Evolutionary conservation across 1,140 invertebrate genomes (phyloP), one percentile per base, ranked within the genome.

Genomic region (Pantala flavescens): DNA sequence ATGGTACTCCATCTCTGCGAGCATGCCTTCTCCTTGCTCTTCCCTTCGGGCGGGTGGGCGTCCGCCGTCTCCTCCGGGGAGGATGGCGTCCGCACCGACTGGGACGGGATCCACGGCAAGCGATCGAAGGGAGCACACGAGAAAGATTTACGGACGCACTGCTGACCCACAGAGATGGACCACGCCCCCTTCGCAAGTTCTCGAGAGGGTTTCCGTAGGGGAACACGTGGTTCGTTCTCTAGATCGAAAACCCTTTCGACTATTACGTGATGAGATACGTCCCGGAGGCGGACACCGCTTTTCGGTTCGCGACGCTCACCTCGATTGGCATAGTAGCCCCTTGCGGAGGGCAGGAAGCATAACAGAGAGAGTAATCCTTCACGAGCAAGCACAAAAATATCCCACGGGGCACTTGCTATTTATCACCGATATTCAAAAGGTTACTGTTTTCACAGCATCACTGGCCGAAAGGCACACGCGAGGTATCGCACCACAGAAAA

Each of bases 1-100:
- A 84, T 91, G 89, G 83, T 90, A 89, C 87, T 91, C 90, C 90
- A 63, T 63, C 16, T 63, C 23, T 72, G 71, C 36, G 24, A 72
- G 71, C 71, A 28, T 28, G 71, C 71, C 49, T 63, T 21, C 49
- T 21, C 16, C 49, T 36, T 36, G 28, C 3, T 63, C 49, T 21
- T 63, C 49, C 16, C n/a, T 12, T 16, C 49, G 16, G 14, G 49
- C 14, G 16, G 49, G 49, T 16, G 49, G 49, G 3, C 49, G 49
- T 3, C 16, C 49, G 49, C 49, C 49, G 49, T 12, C 49, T 63
- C 49, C 49, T 3, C 49, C 16, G 5, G 49, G 49, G 49, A 63
- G 49, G 49, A 7, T 16, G 49, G 49, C 49, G 49, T 63, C 49
- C 49, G 49, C n/a, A 5, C 16, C 16, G 49, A 63, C 16, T 21